These are phyloP conservation scores for Lepisosteus oculatus DNA, from an alignment of 2,113 vertebrate species.

Conservation along the genomic window DNA sequence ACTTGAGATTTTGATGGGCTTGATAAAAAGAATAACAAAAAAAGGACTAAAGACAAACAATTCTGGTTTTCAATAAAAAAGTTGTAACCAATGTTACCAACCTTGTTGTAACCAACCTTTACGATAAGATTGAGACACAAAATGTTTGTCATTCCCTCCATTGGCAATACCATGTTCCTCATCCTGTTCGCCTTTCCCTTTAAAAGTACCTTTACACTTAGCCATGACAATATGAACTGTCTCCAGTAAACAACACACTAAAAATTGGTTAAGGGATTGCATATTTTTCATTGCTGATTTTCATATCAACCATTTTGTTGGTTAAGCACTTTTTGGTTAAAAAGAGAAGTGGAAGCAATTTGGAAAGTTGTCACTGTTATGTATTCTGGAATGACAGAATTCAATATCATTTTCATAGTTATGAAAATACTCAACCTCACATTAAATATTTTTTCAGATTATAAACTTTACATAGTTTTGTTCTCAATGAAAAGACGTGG, in stretches of 20 bases:
- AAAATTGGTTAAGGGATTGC: neutral
- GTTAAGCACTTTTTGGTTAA: neutral
- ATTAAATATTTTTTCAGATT: no score
- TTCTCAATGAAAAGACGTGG: no score
- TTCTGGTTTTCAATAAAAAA: no score
- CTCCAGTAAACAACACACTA: neutral
- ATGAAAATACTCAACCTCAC: neutral
- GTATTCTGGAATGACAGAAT: neutral
- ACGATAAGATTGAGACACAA: no score
- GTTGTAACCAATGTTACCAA: no score
- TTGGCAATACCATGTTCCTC: neutral
- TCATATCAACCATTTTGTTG: neutral
- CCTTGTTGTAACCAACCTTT: no score
- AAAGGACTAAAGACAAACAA: no score
- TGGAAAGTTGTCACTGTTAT: neutral
- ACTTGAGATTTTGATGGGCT: no score
- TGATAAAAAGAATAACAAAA: no score
- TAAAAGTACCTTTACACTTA: neutral
- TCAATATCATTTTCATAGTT: neutral
- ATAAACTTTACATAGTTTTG: no score
- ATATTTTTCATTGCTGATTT: neutral
- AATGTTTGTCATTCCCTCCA: neutral
- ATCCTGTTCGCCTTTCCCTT: neutral
- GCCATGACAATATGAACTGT: neutral
- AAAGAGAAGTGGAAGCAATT: neutral